phyloP scores from a whole-genome alignment of 2,888 invertebrate genomes.

The Hololepta plana region DNA sequence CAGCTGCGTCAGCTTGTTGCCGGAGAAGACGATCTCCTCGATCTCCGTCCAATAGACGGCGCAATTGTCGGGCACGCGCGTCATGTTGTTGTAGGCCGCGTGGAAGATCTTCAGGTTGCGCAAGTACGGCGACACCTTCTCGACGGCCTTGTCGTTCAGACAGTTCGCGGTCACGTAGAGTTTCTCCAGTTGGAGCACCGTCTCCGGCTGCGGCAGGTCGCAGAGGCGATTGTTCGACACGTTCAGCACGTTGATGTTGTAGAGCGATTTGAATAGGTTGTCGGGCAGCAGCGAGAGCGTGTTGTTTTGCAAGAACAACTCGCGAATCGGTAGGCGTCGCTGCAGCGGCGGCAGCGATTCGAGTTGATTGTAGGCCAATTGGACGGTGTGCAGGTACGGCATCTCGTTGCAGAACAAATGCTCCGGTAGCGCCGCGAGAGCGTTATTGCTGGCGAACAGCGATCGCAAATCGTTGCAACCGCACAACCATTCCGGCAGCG shows the following conservation, averaged over 20 bases:
- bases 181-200: slow-evolving; percentile 42
- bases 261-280: slow-evolving; percentile 53
- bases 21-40: slow-evolving; percentile 67
- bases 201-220: slow-evolving; percentile 40
- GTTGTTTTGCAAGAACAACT: slow-evolving; percentile 61
- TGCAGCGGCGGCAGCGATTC: slow-evolving; percentile 55
- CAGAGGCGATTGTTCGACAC: slow-evolving; percentile 61
- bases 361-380: slow-evolving; percentile 62
- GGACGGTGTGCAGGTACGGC: slow-evolving; percentile 50
- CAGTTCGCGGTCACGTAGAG: slow-evolving; percentile 61
- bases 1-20: slow-evolving; percentile 56
- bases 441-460: slow-evolving; percentile 59
- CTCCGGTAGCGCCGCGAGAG: slow-evolving; percentile 48
- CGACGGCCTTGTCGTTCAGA: slow-evolving; percentile 41
- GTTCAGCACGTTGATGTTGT: slow-evolving; percentile 49
- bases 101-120: slow-evolving; percentile 52
- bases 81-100: slow-evolving; percentile 62
- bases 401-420: slow-evolving; percentile 58
- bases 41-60: slow-evolving; percentile 58
- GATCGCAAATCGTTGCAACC: slow-evolving; percentile 53
- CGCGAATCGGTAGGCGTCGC: slow-evolving; percentile 44
- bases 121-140: slow-evolving; percentile 41
- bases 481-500: slow-evolving; percentile 60
- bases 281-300: slow-evolving; percentile 54
- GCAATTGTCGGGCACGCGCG: slow-evolving; percentile 53